Conservation (phyloP, 1,140 invertebrate species). For the Archivesica marissinica region DNA sequence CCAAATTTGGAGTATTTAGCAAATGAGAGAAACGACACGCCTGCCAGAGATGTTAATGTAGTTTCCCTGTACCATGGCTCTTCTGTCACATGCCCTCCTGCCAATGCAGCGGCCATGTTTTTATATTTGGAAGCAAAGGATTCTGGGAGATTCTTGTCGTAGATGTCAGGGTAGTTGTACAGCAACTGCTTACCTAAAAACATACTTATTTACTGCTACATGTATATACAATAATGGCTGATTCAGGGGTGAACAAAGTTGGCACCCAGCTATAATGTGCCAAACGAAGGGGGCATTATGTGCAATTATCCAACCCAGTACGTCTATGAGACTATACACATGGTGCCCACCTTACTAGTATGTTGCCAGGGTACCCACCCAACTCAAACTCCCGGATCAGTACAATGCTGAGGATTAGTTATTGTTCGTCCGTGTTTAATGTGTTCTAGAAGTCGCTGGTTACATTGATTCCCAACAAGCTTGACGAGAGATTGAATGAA, state of each 20-base stretch:
- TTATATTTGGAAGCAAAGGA: conserved; percentile 85
- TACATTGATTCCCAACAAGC: too few species aligned
- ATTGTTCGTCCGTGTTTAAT: too few species aligned
- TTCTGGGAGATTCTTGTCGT: conserved; percentile 86
- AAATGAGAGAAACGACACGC: conserved; percentile 89
- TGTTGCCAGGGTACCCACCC: too few species aligned
- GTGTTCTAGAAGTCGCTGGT: too few species aligned
- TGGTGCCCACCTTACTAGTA: too few species aligned
- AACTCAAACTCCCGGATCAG: too few species aligned
- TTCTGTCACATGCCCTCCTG: conserved; percentile 86
- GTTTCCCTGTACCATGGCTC: conserved; percentile 88
- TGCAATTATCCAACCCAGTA: too few species aligned
- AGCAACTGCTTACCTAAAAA: conserved; percentile 86
- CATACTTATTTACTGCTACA: neutral
- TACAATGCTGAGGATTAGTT: too few species aligned
- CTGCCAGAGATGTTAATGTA: conserved; percentile 86
- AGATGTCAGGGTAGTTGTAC: conserved; percentile 91
- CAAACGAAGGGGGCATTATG: too few species aligned
- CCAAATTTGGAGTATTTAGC: conserved; percentile 91
- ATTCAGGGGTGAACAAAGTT: neutral
- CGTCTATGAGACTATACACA: too few species aligned
- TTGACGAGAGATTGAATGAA: too few species aligned
- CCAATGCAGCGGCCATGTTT: conserved; percentile 86
- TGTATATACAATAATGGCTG: neutral
- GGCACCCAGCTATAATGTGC: too few species aligned